Base-by-base conservation (phyloP, 2,888 invertebrate species). In the Nesidiocoris tenuis region DNA sequence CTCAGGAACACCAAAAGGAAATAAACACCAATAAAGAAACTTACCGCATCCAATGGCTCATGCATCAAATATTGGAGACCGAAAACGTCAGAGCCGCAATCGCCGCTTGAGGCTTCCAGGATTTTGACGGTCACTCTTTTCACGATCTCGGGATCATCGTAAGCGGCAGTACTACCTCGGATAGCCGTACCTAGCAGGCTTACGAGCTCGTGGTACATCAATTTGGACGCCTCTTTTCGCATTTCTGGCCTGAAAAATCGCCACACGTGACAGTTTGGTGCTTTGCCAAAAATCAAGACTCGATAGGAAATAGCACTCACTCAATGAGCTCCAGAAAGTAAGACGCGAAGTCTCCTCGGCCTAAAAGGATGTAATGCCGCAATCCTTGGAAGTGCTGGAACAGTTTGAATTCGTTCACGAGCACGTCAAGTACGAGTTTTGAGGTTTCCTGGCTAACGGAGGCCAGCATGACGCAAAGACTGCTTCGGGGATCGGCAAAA, bases 311-410 rank as follows among this genome's bases (percentile, higher is more conserved):
- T 3, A 39, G 25, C 2, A 87, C 90, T 86, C 85, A 95, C 95
- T 93, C 93, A 78, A 98, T 85, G 77, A 96, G 86, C 81, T 96
- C 94, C 90, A 98, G 92, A 72, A 98, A 88, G 82, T 96, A 93
- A 82, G 94, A 90, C 81, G 96, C 95, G 84, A 98, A 97, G 85
- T 98, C 97, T 0, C 98, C 98, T 86, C 98, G 97, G 16, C 96
- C 96, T 16, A 98, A 88, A 74, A 98, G 86, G 81, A 98, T 85
- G 85, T 96, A 98, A 77, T 93, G 89, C 79, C 96, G 88, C 84
- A 97, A 90, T 21, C 96, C 96, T 82, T 94, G 91, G 70, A 98
- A 87, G 85, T 98, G 97, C 83, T 95, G 93, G 81, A 95, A 87
- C 79, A 98, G 87, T 82, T 94, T 91, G 85, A 95, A 96, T 81